Evolutionary conservation across 2,113 vertebrate species (phyloP), one percentile per base, ranked within the genome.

Genomic region (Platichthys stellatus): DNA sequence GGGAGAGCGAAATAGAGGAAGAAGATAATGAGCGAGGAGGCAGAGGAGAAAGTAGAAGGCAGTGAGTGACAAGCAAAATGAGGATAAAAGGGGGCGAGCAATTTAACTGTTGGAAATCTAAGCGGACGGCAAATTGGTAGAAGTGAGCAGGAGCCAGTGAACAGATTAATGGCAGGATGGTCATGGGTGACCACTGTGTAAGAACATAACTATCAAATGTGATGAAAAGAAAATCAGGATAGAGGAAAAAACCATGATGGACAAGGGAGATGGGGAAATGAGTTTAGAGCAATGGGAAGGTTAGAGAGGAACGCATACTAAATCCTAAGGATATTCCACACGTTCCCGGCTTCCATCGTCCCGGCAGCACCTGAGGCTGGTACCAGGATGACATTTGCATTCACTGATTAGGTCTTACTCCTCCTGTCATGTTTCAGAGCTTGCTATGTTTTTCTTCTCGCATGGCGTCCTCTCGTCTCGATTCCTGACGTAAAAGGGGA

Each of bases 321-420:
- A 84, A 87, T 80, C 74, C 60, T 2, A 4, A 56, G 84, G 88
- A 89, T 92, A 78, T 82, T 90, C 43, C 82, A 78, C 80, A 80
- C 56, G 74, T 82, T 82, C 76, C 72, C 79, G 68, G 74, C 72
- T 85, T 76, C 85, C 35, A 18, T 57, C 61, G 69, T 69, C 61
- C 24, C n/a, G 35, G 72, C 59, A 2, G 71, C 23, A 78, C 79
- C 73, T 65, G 35, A 68, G 73, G 81, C 64, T 76, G 66, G 23
- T 68, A 53, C 15, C 6, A n/a, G 51, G 73, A 78, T 63, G 63
- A 47, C 69, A 83, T 92, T 91, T 89, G 78, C 86, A 85, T 88
- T 83, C 57, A 12, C 24, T 67, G 75, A 89, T 90, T 76, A 79
- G 62, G 79, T 74, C 56, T 28, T 75, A 81, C 74, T 80, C 66